A percentile compares a stretch with the other conserved stretches of the same genome.
phyloP scores from a whole-genome alignment of 2,888 invertebrate genomes.

The Hecatera dysodea region DNA sequence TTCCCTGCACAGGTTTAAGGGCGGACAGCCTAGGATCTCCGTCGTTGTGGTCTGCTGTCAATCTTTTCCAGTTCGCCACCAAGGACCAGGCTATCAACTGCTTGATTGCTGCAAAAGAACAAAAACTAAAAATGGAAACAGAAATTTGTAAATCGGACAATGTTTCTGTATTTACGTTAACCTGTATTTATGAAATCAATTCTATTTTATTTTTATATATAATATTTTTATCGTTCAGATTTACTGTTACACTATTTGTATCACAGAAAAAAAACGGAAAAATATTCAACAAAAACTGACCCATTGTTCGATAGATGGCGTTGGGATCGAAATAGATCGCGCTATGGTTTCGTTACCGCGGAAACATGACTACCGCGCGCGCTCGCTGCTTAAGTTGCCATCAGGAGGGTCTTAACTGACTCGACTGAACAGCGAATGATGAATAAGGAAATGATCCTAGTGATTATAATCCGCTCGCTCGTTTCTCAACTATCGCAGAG shows the following conservation, averaged over 20 bases:
- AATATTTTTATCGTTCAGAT: background rate
- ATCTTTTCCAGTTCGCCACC: constrained; percentile 73
- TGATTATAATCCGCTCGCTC: constrained; percentile 82
- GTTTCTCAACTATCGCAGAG: constrained; percentile 84
- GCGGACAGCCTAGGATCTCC: constrained; percentile 73
- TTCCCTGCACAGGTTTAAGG: constrained; percentile 77
- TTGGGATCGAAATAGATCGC: constrained; percentile 65
- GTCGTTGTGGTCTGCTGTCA: constrained; percentile 69
- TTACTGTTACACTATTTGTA: background rate
- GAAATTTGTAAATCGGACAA: background rate
- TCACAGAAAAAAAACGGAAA: background rate
- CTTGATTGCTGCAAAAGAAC: constrained; percentile 70
- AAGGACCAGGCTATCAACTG: constrained; percentile 76
- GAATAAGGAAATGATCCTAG: constrained; percentile 79
- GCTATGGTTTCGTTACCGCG: constrained; percentile 65
- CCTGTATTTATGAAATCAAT: background rate
- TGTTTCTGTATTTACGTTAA: background rate
- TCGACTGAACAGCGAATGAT: constrained; percentile 90
- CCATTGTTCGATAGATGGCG: constrained; percentile 71
- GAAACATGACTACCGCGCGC: constrained; percentile 36
- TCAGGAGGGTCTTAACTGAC: constrained; percentile 89
- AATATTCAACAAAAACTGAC: constrained; percentile 16
- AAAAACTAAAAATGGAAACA: background rate
- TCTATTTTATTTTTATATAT: constrained; percentile 6
- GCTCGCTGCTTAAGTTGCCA: constrained; percentile 66